phyloP scores from a whole-genome alignment of 53 echinoderm and acorn worm species.

The Glandiceps talaboti region DNA sequence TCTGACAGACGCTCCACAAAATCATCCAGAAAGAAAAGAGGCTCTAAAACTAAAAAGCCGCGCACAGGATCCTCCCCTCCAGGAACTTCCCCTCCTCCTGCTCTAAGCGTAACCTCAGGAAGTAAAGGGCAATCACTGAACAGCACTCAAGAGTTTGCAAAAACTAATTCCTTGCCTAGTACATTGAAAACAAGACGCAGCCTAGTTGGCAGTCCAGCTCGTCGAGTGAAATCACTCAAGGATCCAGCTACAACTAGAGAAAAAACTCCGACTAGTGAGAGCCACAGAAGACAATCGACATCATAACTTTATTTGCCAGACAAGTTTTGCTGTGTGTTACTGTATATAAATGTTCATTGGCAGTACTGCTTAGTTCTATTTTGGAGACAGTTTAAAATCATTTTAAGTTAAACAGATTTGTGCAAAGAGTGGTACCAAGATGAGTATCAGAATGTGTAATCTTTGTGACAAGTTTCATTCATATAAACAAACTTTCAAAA shows the following conservation, averaged over 20 bases:
- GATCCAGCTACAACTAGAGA: neutral
- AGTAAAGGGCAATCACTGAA: slow-evolving; percentile 5
- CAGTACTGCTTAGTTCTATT: no score
- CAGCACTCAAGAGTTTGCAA: slow-evolving; percentile 10
- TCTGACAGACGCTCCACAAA: neutral
- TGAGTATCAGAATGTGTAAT: no score
- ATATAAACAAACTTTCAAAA: no score
- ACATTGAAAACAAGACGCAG: slow-evolving; percentile 9
- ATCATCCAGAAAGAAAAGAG: slow-evolving; percentile 11
- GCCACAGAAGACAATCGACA: neutral
- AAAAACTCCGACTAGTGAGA: neutral
- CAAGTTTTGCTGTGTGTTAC: no score
- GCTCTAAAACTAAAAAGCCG: neutral
- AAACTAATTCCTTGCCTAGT: slow-evolving; percentile 12
- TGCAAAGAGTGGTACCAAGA: no score
- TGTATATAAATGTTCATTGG: no score
- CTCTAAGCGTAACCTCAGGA: neutral
- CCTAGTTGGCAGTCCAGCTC: slow-evolving; percentile 17
- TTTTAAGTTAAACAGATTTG: no score
- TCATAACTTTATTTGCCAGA: no score
- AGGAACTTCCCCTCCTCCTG: no score
- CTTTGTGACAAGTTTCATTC: no score
- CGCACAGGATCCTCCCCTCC: neutral
- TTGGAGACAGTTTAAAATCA: no score
- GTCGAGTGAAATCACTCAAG: neutral